Percentiles rank a stretch among this genome's conserved stretches.
phyloP scores from a whole-genome alignment of 1,140 invertebrate species.

The Pomacea maculata region DNA sequence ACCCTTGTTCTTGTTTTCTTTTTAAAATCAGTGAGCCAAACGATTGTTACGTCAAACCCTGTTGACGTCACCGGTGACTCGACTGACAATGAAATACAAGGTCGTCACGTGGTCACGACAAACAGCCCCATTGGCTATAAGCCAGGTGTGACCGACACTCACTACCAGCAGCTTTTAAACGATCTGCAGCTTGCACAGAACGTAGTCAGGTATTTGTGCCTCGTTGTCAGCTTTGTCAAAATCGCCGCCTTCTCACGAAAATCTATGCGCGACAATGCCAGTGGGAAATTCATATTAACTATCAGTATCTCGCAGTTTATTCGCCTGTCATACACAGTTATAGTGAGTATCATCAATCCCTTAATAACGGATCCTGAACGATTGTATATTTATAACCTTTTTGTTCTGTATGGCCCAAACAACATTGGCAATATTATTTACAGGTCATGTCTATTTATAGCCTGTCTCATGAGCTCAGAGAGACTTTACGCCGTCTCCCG shows the following conservation, averaged over 20 bases:
- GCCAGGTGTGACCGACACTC: too few species aligned
- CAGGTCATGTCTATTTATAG: neutral
- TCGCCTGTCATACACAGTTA: neutral
- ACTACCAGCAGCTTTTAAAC: neutral
- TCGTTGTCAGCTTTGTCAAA: neutral
- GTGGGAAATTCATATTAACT: neutral
- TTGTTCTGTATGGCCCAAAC: neutral
- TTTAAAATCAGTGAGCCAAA: too few species aligned
- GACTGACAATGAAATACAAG: too few species aligned
- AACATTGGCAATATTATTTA: neutral
- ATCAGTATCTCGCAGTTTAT: neutral
- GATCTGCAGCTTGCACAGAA: neutral
- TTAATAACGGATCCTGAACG: neutral
- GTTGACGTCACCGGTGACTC: too few species aligned
- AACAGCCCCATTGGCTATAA: too few species aligned
- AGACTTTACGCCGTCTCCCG: conserved; percentile 5
- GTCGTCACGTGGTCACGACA: too few species aligned
- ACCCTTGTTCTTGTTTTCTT: too few species aligned
- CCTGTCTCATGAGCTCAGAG: neutral
- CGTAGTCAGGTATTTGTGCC: neutral
- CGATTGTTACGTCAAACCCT: too few species aligned
- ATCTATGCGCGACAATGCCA: neutral
- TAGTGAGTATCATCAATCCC: neutral
- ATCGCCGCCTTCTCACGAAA: neutral
- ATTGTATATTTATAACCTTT: neutral